Evolutionary conservation across 23 tunicate genomes (phyloP).

Genomic region (Clavelina lepadiformis): DNA sequence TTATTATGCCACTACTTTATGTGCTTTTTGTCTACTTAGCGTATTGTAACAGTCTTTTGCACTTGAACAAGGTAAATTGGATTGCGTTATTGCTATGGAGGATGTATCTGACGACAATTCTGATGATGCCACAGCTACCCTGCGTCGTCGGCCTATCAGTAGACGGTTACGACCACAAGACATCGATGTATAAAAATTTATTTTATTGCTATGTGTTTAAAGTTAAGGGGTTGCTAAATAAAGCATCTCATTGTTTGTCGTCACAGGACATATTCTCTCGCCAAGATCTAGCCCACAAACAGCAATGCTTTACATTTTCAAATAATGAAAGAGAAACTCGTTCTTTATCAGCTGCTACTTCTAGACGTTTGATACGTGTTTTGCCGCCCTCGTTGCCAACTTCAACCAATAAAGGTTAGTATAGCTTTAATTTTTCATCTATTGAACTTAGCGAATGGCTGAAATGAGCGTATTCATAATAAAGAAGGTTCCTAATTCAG

Average conservation of each 20-base stretch:
- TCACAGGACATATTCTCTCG: no score
- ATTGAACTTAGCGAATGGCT: no score
- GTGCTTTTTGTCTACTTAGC: background rate
- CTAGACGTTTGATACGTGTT: conserved; percentile 33
- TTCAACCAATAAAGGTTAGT: no score
- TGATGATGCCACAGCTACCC: conserved; percentile 50
- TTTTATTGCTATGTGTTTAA: no score
- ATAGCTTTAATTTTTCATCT: no score
- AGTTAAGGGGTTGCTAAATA: no score
- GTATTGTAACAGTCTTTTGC: background rate
- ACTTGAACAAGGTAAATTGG: conserved; percentile 44
- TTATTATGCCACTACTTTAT: background rate
- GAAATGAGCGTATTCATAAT: no score
- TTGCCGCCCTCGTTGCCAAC: conserved; percentile 41
- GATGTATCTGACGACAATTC: conserved; percentile 25
- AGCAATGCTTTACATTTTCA: no score
- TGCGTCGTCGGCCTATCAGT: conserved; percentile 57
- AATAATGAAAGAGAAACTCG: no score
- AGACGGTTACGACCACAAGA: conserved; percentile 49
- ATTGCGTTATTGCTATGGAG: conserved; percentile 74
- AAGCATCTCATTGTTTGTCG: no score
- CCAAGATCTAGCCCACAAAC: no score
- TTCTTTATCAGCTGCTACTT: conserved; percentile 26
- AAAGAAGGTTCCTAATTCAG: no score
- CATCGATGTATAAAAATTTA: conserved; percentile 62